Conservation (phyloP, 2,888 invertebrate genomes). For the Frankliniella intonsa region DNA sequence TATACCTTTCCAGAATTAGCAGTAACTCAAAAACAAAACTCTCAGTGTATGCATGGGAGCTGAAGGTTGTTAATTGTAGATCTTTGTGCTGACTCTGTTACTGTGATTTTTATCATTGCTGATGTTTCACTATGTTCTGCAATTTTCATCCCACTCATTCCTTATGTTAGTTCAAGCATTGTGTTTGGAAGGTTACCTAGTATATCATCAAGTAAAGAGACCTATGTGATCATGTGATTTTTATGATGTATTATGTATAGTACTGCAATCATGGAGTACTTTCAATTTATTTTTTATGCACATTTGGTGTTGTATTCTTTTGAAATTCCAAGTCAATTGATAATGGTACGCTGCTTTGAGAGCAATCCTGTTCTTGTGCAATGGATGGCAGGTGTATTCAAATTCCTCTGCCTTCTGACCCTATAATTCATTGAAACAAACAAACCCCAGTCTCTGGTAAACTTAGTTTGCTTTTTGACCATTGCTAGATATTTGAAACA, state of each 20-base stretch:
- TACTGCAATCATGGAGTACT: neutral
- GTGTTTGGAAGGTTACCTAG: neutral
- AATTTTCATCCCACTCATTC: neutral
- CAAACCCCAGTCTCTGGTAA: too few species aligned
- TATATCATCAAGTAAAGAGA: neutral
- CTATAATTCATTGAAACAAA: too few species aligned
- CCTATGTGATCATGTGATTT: slow-evolving; percentile 20
- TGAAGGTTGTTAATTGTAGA: too few species aligned
- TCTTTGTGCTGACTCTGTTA: too few species aligned
- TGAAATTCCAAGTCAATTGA: slow-evolving; percentile 21
- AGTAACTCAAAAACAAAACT: too few species aligned
- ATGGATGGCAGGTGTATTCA: too few species aligned
- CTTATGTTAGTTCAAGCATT: neutral
- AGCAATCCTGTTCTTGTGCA: neutral
- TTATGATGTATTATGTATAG: neutral
- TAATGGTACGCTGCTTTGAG: neutral
- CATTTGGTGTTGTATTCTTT: neutral
- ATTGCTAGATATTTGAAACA: too few species aligned
- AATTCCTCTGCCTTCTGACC: too few species aligned
- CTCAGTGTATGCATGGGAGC: too few species aligned
- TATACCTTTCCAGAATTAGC: too few species aligned
- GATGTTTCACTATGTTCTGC: neutral
- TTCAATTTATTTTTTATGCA: slow-evolving; percentile 22
- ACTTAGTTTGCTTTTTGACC: too few species aligned
- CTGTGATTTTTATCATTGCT: neutral